Base-by-base conservation (phyloP, 2,797 vertebrate genomes). In the Synanceia verrucosa region DNA sequence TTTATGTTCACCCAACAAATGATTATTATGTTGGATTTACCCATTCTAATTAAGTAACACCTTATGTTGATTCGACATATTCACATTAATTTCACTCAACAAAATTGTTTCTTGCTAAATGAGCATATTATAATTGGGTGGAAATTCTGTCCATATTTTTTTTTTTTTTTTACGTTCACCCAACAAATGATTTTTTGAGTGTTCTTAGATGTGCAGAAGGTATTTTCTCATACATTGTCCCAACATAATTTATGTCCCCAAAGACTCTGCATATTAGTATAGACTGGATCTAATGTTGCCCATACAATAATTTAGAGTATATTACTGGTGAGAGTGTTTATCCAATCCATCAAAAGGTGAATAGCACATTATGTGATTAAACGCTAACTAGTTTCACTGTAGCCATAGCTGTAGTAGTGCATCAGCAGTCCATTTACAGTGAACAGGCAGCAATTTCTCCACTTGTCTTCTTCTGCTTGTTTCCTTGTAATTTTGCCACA, bases 401-500 rank as follows among this genome's bases (percentile, higher is more conserved):
- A 34, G 18, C 37, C 13, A 23, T 23, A 21, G 13, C 19, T n/a
- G n/a, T n/a, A n/a, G n/a, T n/a, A 44, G 41, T 43, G 48, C 9
- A 10, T 18, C 24, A 39, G n/a, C 33, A 23, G n/a, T 79, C 50
- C 50, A 65, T 83, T 82, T 57, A 23, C 55, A 33, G 63, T 74
- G 74, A 75, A 47, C 56, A 63, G 65, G 58, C 39, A 59, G 46
- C 37, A 76, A 78, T 69, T 64, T 73, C 48, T 48, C 47, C 1
- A 6, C 53, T 50, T 53, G 51, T 57, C 57, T 36, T 76, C 33
- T 23, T 43, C 18, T 73, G 29, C 52, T 71, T 67, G n/a, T 69
- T 63, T 67, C 60, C 39, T 65, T 65, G 50, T 64, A 64, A 71
- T 55, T 58, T 63, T 70, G 31, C 69, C 63, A 66, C 72, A 84